Percentiles rank a stretch among this genome's conserved stretches.
These are phyloP conservation scores for Ciconia maguari DNA, from an alignment of 2,113 vertebrate genomes.

Conservation along the genomic window DNA sequence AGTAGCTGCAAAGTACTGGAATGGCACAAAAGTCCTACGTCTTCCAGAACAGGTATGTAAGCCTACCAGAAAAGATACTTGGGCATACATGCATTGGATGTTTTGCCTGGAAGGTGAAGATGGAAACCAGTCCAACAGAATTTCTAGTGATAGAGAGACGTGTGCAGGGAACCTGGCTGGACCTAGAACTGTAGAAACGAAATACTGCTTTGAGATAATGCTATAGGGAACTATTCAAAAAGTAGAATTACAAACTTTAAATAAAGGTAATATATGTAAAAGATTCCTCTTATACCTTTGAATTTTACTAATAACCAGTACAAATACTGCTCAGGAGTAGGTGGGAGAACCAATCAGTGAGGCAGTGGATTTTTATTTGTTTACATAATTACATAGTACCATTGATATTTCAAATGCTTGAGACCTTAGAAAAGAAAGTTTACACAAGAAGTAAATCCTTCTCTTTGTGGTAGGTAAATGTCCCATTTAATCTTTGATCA, in stretches of 20 bases:
- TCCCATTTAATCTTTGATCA: background rate
- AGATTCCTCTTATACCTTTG: background rate
- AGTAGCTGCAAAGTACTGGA: background rate
- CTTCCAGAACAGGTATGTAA: background rate
- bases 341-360: background rate
- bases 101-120: background rate
- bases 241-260: background rate
- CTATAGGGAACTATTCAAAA: background rate
- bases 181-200: background rate
- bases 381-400: background rate
- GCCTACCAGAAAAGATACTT: background rate
- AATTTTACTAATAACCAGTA: background rate
- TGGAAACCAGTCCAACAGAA: background rate
- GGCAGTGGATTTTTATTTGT: background rate
- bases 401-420: background rate
- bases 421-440: background rate
- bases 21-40: background rate
- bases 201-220: background rate
- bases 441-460: background rate
- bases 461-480: background rate
- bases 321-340: background rate
- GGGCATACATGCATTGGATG: fast-evolving
- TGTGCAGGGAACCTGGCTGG: background rate
- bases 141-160: background rate
- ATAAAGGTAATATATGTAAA: background rate